Base-by-base conservation (phyloP, 2,888 invertebrate species). In the Mylabris sibirica region DNA sequence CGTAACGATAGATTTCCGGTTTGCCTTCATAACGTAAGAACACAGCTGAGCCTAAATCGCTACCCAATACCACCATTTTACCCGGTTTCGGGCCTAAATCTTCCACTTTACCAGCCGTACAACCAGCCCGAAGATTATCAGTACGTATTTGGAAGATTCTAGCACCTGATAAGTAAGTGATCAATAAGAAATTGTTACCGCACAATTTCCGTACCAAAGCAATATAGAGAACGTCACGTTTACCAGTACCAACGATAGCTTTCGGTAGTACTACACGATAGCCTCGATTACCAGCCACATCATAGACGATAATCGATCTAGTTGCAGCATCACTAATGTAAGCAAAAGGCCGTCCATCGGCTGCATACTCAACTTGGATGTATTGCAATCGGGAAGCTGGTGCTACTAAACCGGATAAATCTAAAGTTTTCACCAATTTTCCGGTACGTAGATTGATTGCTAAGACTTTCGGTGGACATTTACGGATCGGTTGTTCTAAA, bases 261-360 rank as follows among this genome's bases (percentile, higher is more conserved):
- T 87, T 86, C 0, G 91, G 91, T 30, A 91, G 82, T 1, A 90
- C 86, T 0, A 92, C 89, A 3, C 91, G 85, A 84, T 90, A 91
- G 6, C 90, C 90, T 9, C 87, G 87, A 69, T 87, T 88, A 2
- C 87, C 86, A 11, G 88, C 86, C 3, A 90, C 87, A 78, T 93
- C 91, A 78, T 90, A 90, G 0, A 93, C 91, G 9, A 92, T 85
- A 62, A 92, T 88, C 14, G 90, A 88, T 9, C 92, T 87, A 53
- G 89, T 89, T 0, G 90, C 89, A 0, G 93, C 92, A 80, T 93
- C 93, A 53, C 91, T 90, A 20, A 91, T 86, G 78, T 91, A 90
- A 76, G 90, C 86, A 78, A 87, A 91, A 30, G 89, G 88, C 60
- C 88, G 87, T 4, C 89, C 90, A 67, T 89, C 88, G 12, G 87